Evolutionary conservation across 2,797 vertebrate species (phyloP), one percentile per base, ranked within the genome.

Genomic region (Danio albolineatus): DNA sequence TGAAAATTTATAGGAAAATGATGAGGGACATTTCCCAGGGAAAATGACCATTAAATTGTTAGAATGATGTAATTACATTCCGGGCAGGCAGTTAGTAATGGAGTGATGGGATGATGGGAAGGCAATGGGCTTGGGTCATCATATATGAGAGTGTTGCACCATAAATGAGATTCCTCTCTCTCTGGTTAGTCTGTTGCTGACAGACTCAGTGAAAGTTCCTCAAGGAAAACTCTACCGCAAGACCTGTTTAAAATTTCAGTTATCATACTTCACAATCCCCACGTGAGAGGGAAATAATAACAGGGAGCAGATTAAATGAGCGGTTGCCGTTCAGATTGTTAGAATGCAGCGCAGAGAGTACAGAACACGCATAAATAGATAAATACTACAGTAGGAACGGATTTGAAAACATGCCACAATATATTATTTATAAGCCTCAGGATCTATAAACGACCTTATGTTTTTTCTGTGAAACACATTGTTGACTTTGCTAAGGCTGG

Each of bases 391-490:
- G 28, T 38, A 61, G 53, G 73, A 80, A 79, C 46, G 36, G 3
- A 67, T 77, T 41, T 21, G 51, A n/a, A 77, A 69, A 69, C 43
- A 77, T 17, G 62, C 0, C n/a, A 48, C 5, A 77, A 7, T 10
- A 79, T 64, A 82, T 83, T 81, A 79, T 84, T 84, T 67, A 86
- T 76, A 71, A 14, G 13, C 44, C 60, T 28, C 0, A 1, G 49
- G 13, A 76, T 66, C 10, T 65, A 36, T 46, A 46, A 60, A 62
- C 36, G 51, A 7, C 38, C 8, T 41, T 6, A 2, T 59, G 49
- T 28, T 17, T 7, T 16, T 71, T 48, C 49, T 76, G 21, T 43
- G 53, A 69, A 72, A 36, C 9, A 46, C 21, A 7, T 48, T 56
- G 59, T 76, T 49, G 65, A 48, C 28, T 41, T 36, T 6, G 36